phyloP scores from a whole-genome alignment of 2,113 vertebrate species.

The Orthonyx spaldingii region DNA sequence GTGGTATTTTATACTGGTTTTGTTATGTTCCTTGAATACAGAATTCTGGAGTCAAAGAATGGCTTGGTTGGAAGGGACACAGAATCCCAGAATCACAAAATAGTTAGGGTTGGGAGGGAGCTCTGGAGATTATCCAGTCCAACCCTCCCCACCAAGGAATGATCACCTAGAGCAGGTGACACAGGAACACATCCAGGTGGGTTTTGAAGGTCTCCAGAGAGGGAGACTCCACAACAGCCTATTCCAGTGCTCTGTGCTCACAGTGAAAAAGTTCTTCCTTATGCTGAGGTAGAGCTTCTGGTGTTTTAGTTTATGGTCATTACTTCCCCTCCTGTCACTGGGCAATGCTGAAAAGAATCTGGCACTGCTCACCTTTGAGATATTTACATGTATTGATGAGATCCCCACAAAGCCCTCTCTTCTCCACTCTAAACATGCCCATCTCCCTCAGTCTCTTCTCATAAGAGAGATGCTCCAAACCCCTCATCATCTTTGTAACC shows the following conservation, averaged over 20 bases:
- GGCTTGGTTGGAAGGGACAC: not conserved
- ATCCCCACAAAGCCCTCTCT: not conserved
- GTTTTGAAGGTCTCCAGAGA: not conserved
- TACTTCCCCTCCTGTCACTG: not conserved
- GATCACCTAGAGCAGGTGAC: not conserved
- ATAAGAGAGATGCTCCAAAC: not conserved
- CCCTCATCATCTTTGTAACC: not conserved
- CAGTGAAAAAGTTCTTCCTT: not conserved
- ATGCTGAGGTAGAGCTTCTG: not conserved
- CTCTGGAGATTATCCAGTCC: not conserved
- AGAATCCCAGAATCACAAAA: not conserved
- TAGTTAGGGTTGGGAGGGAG: not conserved
- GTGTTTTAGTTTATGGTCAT: not conserved
- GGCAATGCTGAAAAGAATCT: not conserved
- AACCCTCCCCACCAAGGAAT: not conserved
- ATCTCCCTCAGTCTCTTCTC: not conserved
- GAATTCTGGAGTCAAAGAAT: not conserved
- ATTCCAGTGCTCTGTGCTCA: rapidly evolving
- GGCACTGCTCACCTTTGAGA: not conserved
- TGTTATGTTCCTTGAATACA: not conserved
- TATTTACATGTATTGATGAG: not conserved
- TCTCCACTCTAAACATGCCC: not conserved
- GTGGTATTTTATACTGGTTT: not conserved
- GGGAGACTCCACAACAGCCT: not conserved
- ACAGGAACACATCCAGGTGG: not conserved